Evolutionary conservation across 2,888 invertebrate genomes (phyloP), one percentile per base, ranked within the genome.

Genomic region (Petrolisthes cinctipes): DNA sequence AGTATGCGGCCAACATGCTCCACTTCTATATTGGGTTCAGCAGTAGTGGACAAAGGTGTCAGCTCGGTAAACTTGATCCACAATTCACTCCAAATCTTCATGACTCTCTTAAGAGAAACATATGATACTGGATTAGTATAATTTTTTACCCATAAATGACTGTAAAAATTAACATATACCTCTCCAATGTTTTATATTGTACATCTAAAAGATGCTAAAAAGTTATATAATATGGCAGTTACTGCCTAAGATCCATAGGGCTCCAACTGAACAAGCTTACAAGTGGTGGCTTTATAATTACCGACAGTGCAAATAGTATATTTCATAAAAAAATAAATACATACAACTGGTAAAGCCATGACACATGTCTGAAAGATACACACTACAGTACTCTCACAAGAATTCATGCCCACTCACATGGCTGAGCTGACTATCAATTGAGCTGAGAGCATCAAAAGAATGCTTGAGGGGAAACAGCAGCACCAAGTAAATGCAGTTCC

Each of bases 391-490:
- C 37, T 37, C 37, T 37, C 37, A 37, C 37, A 37, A 37, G 37
- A 37, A 37, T 37, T 37, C 37, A 37, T 37, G 37, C 17, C 3
- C 11, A 86, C 85, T 86, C 57, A 86, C 85, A 11, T 81, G 66
- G 20, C 80, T 71, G 57, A 81, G 14, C 7, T 81, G 80, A 23
- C 57, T 51, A 17, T 66, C 80, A 11, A 71, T 54, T 14, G 80
- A 61, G 73, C 54, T 81, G 14, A 88, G 71, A 5, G 81, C 80
- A 7, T 80, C 79, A 17, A 75, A 54, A 20, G 89, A 78, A n/a
- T 82, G 89, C 9, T 66, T 83, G 7, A 89, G 23, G 4, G 90
- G 90, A 75, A 89, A 85, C 54, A 85, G 78, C 9, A 90, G 80
- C 5, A 88, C 79, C 57, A 57, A 82, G 80, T 89, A 89, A 23